These are phyloP conservation scores for Fregetta grallaria DNA, from an alignment of 2,113 vertebrate species.

Conservation along the genomic window DNA sequence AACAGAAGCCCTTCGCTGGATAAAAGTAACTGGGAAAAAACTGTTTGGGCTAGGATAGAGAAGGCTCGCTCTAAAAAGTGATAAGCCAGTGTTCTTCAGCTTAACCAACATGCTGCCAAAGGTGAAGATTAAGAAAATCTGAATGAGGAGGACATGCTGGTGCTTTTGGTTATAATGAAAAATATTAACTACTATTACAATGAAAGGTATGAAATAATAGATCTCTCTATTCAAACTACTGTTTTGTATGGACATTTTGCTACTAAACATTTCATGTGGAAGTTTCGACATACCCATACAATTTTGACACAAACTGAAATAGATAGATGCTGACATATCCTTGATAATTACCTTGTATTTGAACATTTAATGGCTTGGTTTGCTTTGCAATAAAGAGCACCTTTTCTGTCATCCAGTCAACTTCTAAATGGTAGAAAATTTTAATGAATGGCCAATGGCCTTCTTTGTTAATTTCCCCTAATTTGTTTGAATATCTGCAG, in stretches of 20 bases:
- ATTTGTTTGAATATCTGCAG: background rate
- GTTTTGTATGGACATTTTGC: background rate
- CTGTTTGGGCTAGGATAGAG: background rate
- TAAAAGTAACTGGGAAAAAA: background rate
- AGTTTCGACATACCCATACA: background rate
- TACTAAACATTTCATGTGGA: background rate
- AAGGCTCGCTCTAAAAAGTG: background rate
- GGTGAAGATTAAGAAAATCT: background rate
- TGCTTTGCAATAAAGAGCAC: background rate
- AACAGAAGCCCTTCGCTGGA: background rate
- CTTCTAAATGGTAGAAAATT: background rate
- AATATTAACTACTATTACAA: background rate
- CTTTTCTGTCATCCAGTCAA: background rate
- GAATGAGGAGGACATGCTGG: background rate
- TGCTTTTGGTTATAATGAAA: background rate
- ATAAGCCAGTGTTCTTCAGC: background rate
- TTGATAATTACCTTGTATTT: background rate
- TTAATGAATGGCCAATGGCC: background rate
- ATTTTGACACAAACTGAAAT: background rate
- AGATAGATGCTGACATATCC: background rate
- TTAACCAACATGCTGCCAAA: background rate
- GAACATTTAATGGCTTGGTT: background rate
- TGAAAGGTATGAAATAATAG: background rate
- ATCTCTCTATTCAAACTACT: background rate
- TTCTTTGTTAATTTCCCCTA: background rate